Conservation (phyloP, 2,888 invertebrate genomes). For the Temnothorax rugatulus region DNA sequence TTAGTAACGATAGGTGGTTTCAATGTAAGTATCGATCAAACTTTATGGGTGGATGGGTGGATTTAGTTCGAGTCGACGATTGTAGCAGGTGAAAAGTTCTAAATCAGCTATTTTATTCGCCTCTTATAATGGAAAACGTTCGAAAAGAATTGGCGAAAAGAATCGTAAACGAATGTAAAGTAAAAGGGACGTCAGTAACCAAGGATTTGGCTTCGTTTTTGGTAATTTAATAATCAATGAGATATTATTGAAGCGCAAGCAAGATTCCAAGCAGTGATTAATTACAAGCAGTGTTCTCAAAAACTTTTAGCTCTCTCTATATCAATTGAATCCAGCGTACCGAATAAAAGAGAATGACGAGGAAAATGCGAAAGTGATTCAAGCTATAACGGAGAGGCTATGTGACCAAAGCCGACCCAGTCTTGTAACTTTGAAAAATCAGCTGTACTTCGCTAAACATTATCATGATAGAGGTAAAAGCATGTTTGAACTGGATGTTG, state of each 20-base stretch:
- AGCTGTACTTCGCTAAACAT: conserved; percentile 88
- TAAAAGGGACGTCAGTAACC: conserved; percentile 73
- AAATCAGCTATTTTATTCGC: conserved; percentile 2
- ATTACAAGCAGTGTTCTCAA: not conserved
- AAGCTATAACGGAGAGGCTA: conserved; percentile 78
- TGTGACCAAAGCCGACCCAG: conserved; percentile 83
- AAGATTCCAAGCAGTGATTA: not conserved
- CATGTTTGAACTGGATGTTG: not conserved
- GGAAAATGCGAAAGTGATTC: conserved; percentile 69
- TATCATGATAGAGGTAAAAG: conserved; percentile 86
- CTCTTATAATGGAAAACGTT: conserved; percentile 74
- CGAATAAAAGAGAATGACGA: conserved; percentile 71
- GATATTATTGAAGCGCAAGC: not conserved
- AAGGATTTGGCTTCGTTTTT: conserved; percentile 81
- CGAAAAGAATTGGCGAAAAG: conserved; percentile 73
- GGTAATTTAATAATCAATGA: conserved; percentile 71
- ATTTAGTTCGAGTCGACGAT: conserved; percentile 3
- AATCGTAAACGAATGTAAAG: conserved; percentile 77
- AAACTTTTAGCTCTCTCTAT: conserved; percentile 76
- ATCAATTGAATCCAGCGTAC: conserved; percentile 77
- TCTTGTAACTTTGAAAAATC: conserved; percentile 89
- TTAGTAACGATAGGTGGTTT: not conserved
- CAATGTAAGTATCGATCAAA: conserved; percentile 78
- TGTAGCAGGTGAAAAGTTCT: conserved; percentile 18
- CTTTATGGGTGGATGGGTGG: conserved; percentile 47